These are phyloP conservation scores for Coelopa frigida DNA, from an alignment of 1,140 invertebrate genomes.

Conservation along the genomic window DNA sequence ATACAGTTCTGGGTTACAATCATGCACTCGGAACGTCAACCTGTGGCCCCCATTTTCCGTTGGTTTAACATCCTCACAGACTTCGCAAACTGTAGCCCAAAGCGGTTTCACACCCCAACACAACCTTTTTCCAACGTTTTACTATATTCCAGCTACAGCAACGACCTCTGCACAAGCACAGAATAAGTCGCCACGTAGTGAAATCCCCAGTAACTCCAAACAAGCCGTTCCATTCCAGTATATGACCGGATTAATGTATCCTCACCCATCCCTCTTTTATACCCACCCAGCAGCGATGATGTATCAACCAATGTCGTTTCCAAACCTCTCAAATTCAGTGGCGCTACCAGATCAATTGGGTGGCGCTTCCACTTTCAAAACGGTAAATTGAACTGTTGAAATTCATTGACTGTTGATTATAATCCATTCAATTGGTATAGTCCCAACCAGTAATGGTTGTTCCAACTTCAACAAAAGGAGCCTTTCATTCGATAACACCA, in stretches of 20 bases:
- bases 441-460: conserved; percentile 23
- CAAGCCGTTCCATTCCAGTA: conserved; percentile 45
- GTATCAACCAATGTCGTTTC: conserved; percentile 38
- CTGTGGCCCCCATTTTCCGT: conserved; percentile 56
- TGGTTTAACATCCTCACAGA: conserved; percentile 43
- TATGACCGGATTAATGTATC: conserved; percentile 52
- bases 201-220: conserved; percentile 23
- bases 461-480: conserved; percentile 21
- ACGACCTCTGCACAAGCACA: conserved; percentile 17
- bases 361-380: conserved; percentile 9
- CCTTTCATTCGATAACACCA: conserved; percentile 37
- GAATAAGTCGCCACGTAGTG: conserved; percentile 2
- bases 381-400: conserved; percentile 6
- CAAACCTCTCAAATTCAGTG: conserved; percentile 25
- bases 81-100: conserved; percentile 33
- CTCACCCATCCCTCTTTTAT: conserved; percentile 40
- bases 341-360: conserved; percentile 20
- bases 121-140: conserved; percentile 45
- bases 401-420: not conserved
- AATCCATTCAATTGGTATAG: conserved; percentile 10
- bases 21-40: conserved; percentile 43
- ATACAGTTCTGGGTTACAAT: not conserved
- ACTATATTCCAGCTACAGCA: conserved; percentile 50
- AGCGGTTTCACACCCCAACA: conserved; percentile 30
- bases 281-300: conserved; percentile 39